phyloP scores from a whole-genome alignment of 23 tunicate species.

The Trididemnum clinides region DNA sequence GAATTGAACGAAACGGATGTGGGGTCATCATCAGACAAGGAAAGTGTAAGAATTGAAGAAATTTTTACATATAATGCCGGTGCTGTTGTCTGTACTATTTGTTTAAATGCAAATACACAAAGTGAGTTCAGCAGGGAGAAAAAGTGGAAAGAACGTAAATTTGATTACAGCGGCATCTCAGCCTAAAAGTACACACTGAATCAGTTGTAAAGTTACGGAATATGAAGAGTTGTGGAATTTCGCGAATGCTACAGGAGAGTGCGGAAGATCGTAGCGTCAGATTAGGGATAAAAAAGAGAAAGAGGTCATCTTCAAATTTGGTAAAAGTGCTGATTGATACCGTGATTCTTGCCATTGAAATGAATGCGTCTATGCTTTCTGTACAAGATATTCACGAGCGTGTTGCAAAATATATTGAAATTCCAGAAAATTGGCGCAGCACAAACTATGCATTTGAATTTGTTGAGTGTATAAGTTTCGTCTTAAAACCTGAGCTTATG shows the following conservation, averaged over 20 bases:
- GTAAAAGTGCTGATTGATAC: constrained; percentile 18
- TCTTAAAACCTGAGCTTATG: constrained; percentile 5
- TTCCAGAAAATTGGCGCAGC: constrained; percentile 30
- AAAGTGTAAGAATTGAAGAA: neutral
- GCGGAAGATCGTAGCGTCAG: constrained; percentile 14
- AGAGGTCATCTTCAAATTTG: neutral
- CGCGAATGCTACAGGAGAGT: neutral
- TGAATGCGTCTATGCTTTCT: constrained; percentile 24
- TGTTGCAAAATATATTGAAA: constrained; percentile 5
- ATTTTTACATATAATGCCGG: neutral
- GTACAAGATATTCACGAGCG: constrained; percentile 15
- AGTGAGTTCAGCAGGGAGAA: constrained; percentile 24
- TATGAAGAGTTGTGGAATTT: constrained; percentile 9
- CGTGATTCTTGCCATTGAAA: constrained; percentile 1
- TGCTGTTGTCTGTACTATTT: constrained; percentile 1
- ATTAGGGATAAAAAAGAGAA: neutral
- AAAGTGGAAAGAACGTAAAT: constrained; percentile 14
- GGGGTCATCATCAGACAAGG: neutral
- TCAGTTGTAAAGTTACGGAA: constrained; percentile 2
- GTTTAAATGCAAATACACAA: neutral
- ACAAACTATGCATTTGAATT: constrained; percentile 25
- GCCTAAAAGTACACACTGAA: constrained; percentile 3
- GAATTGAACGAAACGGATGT: constrained; percentile 4
- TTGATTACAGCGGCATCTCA: constrained; percentile 12
- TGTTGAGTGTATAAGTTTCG: constrained; percentile 18